These are phyloP conservation scores for Vireo altiloquus DNA, from an alignment of 2,113 vertebrate species.

Conservation along the genomic window DNA sequence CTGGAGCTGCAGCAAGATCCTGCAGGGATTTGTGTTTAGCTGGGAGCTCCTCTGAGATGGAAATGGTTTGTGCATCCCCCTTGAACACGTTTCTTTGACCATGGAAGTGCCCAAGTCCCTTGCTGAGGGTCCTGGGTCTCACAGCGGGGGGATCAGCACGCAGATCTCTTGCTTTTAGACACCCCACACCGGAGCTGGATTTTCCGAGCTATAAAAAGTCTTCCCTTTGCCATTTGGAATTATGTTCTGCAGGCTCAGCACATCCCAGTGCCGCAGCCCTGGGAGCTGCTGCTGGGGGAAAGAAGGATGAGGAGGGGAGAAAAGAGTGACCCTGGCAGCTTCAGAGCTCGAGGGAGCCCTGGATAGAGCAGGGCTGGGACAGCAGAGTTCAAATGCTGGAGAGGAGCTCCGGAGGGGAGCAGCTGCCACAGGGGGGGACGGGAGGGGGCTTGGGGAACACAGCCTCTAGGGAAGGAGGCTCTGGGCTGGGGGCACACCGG, in stretches of 20 bases:
- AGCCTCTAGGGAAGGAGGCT: background rate
- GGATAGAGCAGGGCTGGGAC: accelerated
- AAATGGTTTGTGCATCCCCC: background rate
- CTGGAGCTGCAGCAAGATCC: background rate
- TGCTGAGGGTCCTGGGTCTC: background rate
- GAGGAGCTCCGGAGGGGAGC: background rate
- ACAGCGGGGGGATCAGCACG: accelerated
- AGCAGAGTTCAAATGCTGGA: accelerated
- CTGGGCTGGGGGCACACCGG: accelerated
- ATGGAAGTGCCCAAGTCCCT: accelerated
- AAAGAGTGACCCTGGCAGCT: accelerated
- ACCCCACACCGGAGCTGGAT: background rate
- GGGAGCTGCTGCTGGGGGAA: background rate
- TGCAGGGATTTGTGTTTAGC: background rate
- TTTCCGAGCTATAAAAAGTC: slow-evolving; percentile 52
- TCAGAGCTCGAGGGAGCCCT: accelerated
- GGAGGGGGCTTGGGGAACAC: accelerated
- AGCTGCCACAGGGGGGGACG: background rate
- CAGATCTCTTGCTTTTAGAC: accelerated
- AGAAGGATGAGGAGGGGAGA: background rate
- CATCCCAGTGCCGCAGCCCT: background rate
- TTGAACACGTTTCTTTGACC: accelerated
- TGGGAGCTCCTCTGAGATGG: background rate
- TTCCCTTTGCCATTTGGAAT: slow-evolving; percentile 68
- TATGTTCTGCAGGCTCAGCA: slow-evolving; percentile 66